These are phyloP conservation scores for Zaprionus obscuricornis DNA, from an alignment of 2,888 invertebrate genomes.

Conservation along the genomic window DNA sequence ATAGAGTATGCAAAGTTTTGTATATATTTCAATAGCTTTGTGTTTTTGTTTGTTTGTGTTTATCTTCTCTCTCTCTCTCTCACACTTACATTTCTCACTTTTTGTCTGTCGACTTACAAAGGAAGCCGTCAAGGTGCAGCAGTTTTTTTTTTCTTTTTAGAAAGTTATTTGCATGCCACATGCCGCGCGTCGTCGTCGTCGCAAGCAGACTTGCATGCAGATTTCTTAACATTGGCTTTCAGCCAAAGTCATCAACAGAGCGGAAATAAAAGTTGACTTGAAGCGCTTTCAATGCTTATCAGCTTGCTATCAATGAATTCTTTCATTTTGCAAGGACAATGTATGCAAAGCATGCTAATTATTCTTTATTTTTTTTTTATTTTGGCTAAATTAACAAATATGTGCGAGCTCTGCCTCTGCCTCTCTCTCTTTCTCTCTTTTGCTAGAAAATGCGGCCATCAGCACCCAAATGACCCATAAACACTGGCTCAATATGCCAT, in stretches of 20 bases:
- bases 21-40: slow-evolving; percentile 9
- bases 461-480: slow-evolving; percentile 68
- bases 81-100: no score
- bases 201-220: slow-evolving; percentile 46
- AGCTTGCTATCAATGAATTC: no score
- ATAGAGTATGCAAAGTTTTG: no score
- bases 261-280: slow-evolving; percentile 30
- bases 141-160: slow-evolving; percentile 50
- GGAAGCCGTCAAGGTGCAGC: slow-evolving; percentile 76
- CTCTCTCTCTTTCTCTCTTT: no score
- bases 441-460: no score
- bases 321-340: slow-evolving; percentile 41
- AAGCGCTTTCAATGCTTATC: no score
- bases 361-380: no score
- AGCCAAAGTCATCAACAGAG: slow-evolving; percentile 36
- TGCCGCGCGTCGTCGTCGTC: slow-evolving; percentile 27
- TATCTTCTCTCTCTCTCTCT: neutral
- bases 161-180: slow-evolving; percentile 73
- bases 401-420: no score
- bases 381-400: no score
- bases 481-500: slow-evolving; percentile 66
- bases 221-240: slow-evolving; percentile 38
- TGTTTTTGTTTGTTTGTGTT: neutral
- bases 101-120: no score
- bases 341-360: slow-evolving; percentile 45